Conservation (phyloP, 2,797 vertebrate genomes). For the Crocidura indochinensis region DNA sequence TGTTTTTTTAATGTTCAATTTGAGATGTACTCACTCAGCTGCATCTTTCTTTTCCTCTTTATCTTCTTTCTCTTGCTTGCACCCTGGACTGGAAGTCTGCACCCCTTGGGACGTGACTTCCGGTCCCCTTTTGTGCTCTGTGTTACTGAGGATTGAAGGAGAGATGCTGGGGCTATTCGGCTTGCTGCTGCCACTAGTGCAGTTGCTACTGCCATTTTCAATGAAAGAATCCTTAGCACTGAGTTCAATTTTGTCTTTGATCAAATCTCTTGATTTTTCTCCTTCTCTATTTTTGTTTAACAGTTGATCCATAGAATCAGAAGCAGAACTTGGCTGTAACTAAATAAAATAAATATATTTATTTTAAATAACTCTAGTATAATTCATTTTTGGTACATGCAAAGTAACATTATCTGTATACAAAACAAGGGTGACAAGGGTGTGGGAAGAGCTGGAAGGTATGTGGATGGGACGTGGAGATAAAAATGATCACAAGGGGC, state of each 20-base stretch:
- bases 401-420: conserved; percentile 48
- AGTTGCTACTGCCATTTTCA: conserved; percentile 90
- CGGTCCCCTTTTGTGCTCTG: conserved; percentile 95
- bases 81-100: conserved; percentile 95
- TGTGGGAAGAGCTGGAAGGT: no score
- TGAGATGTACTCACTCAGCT: conserved; percentile 94
- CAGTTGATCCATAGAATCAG: conserved; percentile 95
- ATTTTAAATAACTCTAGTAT: conserved; percentile 49
- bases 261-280: conserved; percentile 96
- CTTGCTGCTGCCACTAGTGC: conserved; percentile 93
- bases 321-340: conserved; percentile 97
- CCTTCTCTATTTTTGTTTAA: conserved; percentile 95
- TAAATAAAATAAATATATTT: conserved; percentile 85
- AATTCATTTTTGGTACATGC: no score
- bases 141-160: conserved; percentile 89
- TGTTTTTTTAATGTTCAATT: neutral
- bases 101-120: conserved; percentile 98
- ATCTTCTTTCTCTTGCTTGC: conserved; percentile 95
- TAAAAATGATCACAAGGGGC: no score
- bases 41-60: conserved; percentile 98
- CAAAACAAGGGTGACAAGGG: neutral
- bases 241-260: conserved; percentile 94
- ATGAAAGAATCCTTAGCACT: conserved; percentile 89
- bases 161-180: conserved; percentile 95
- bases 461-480: no score